phyloP scores from a whole-genome alignment of 2,797 vertebrate species.

The Phalloptychus januarius region DNA sequence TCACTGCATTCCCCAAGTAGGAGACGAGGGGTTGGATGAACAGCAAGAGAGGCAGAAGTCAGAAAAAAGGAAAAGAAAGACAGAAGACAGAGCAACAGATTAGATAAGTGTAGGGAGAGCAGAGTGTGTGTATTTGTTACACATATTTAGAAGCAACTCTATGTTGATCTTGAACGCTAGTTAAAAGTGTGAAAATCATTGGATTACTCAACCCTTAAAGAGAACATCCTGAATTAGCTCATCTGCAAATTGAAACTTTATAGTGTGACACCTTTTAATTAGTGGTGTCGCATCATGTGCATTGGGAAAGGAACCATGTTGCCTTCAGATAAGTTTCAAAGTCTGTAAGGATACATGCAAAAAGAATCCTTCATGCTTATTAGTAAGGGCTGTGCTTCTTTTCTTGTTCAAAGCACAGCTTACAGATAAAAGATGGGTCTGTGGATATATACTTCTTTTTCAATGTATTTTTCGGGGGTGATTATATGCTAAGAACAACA shows the following conservation, averaged over 20 bases:
- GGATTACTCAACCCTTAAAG: constrained; percentile 44
- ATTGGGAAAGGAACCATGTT: constrained; percentile 33
- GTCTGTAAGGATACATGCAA: constrained; percentile 23
- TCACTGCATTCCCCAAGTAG: constrained; percentile 87
- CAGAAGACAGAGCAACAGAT: constrained; percentile 76
- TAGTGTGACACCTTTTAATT: constrained; percentile 65
- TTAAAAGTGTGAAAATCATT: constrained; percentile 26
- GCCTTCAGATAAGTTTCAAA: constrained; percentile 45
- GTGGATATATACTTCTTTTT: background rate
- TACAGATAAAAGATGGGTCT: background rate
- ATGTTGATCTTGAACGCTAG: constrained; percentile 60
- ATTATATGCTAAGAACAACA: background rate
- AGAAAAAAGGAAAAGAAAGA: constrained; percentile 65
- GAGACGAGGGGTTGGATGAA: constrained; percentile 83
- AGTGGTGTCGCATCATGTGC: constrained; percentile 53
- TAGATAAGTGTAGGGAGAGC: constrained; percentile 72
- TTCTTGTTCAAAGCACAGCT: constrained; percentile 15
- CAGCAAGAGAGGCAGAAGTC: constrained; percentile 84
- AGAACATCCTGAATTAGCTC: constrained; percentile 57
- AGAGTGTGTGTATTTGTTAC: constrained; percentile 44
- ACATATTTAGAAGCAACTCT: constrained; percentile 42
- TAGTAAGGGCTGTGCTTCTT: background rate
- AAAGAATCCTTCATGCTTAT: constrained; percentile 14
- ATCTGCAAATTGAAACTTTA: constrained; percentile 62
- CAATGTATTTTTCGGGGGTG: background rate